Base-by-base conservation (phyloP, 2,888 invertebrate species). In the Acanthopleura granulata region DNA sequence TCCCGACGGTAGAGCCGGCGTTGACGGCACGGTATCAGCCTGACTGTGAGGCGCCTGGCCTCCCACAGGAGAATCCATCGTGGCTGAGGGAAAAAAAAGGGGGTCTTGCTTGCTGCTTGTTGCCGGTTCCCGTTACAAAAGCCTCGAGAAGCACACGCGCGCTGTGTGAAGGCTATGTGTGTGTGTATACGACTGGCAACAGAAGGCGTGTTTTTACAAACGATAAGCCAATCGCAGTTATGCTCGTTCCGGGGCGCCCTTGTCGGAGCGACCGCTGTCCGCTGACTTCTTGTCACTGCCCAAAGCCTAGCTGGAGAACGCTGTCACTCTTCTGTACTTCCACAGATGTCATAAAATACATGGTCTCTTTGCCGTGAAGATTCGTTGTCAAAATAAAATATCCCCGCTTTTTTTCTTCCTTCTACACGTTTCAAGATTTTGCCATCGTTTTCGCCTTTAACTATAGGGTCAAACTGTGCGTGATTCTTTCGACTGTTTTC, bases 141-240 rank as follows among this genome's bases (percentile, higher is more conserved):
- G 66, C 66, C 16, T 6, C n/a, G n/a, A 66, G 25, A 6, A 66
- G 66, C 66, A 66, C 66, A 25, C 66, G 66, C 40, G 66, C 66
- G 15, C 29, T 27, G 66, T 66, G 66, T 66, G 66, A 66, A 40
- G 40, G 9, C 40, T 40, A 9, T 27, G 22, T 16, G 66, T 66
- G 66, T 66, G 66, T 66, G 66, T 66, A 27, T 66, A 27, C 25
- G 16, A 14, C 22, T 25, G 25, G 18, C 12, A 66, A 66, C 66
- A 66, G 66, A 66, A 66, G 66, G 66, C 66, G 66, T 66, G 66
- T 66, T 66, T 66, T 66, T 66, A 66, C 66, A 66, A 27, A 40
- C 15, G 66, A 66, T 66, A 27, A 66, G 25, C 25, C 66, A 66
- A 27, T 66, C 22, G 66, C 16, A 66, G 25, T 66, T 22, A 66